A percentile compares a stretch with the other conserved stretches of the same genome.
phyloP scores from a whole-genome alignment of 2,113 vertebrate species.

The Thalassoma bifasciatum region DNA sequence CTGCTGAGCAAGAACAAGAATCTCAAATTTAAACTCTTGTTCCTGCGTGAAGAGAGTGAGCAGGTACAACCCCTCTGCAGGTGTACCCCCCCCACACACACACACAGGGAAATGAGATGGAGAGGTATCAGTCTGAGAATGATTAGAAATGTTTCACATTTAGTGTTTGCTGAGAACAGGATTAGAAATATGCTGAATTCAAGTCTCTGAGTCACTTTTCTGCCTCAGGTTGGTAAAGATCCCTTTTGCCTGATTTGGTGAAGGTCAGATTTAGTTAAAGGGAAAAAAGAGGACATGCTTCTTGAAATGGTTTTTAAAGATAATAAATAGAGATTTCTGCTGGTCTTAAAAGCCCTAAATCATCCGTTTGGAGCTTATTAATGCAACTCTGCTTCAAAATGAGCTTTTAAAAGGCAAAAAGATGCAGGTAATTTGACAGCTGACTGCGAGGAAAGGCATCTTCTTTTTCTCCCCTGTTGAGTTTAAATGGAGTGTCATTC shows the following conservation, averaged over 20 bases:
- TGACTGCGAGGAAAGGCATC: too few species aligned
- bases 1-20: conserved; percentile 47
- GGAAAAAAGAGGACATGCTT: background rate
- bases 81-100: conserved; percentile 60
- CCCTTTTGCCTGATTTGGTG: too few species aligned
- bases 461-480: background rate
- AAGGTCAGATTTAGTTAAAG: background rate
- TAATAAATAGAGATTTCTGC: conserved; percentile 39
- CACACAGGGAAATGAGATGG: background rate
- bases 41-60: conserved; percentile 34
- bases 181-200: background rate
- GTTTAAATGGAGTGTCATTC: background rate
- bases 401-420: background rate
- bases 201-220: too few species aligned
- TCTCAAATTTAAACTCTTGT: conserved; percentile 27
- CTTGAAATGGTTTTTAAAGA: background rate
- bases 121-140: conserved; percentile 13
- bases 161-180: too few species aligned
- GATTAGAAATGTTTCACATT: conserved; percentile 13
- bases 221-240: too few species aligned
- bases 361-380: background rate
- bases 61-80: conserved; percentile 61
- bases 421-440: background rate
- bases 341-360: conserved; percentile 3
- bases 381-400: background rate